Conservation (phyloP, 64 coral and sea anemone genomes). For the Stylophora pistillata region DNA sequence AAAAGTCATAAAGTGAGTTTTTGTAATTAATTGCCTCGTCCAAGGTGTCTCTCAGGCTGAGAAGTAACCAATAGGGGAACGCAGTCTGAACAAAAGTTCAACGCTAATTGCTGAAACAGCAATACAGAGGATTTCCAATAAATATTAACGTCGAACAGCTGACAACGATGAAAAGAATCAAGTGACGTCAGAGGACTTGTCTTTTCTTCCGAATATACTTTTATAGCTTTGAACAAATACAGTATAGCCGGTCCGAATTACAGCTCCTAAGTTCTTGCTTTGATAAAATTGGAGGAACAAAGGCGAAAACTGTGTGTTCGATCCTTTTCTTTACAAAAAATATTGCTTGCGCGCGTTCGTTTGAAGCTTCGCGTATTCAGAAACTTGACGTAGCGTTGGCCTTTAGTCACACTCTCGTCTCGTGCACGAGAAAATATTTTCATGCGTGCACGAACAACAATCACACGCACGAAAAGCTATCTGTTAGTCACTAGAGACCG, state of each 20-base stretch:
- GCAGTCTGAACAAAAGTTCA: neutral
- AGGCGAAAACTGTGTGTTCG: too few species aligned
- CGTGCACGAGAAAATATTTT: too few species aligned
- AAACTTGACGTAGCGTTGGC: too few species aligned
- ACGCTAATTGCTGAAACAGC: neutral
- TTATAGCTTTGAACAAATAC: neutral
- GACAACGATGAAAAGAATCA: neutral
- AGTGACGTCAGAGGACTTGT: neutral
- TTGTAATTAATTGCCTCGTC: neutral
- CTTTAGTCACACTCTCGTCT: too few species aligned
- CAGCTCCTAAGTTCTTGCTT: too few species aligned
- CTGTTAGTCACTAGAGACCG: too few species aligned
- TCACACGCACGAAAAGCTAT: too few species aligned
- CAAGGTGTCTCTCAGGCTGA: neutral
- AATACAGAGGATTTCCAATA: neutral
- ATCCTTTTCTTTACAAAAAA: too few species aligned
- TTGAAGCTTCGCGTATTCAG: too few species aligned
- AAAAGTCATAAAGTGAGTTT: neutral
- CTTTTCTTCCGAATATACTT: neutral
- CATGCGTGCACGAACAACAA: too few species aligned
- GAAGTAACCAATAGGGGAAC: neutral
- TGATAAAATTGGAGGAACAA: too few species aligned
- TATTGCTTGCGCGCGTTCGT: too few species aligned
- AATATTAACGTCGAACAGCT: constrained; percentile 3
- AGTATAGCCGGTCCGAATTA: neutral